Evolutionary conservation across 1,140 invertebrate species (phyloP).

Genomic region (Ceratina australensis): DNA sequence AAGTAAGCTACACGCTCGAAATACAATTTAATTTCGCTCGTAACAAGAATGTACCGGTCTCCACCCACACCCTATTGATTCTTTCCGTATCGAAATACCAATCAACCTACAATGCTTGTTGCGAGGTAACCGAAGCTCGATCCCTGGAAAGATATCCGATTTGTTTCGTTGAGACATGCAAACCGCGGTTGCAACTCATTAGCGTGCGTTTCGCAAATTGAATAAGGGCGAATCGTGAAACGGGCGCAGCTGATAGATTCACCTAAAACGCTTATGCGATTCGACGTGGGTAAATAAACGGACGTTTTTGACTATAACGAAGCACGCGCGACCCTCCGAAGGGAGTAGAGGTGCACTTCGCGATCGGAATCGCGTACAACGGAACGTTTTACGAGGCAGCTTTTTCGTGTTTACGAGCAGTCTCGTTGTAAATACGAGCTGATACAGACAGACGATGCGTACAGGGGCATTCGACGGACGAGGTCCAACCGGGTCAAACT

Average conservation of each 20-base stretch:
- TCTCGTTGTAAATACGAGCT: conserved; percentile 43
- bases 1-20: neutral
- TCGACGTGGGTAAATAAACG: no score
- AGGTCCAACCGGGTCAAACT: conserved; percentile 12
- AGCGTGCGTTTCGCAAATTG: neutral
- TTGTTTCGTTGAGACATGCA: neutral
- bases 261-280: neutral
- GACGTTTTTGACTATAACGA: neutral
- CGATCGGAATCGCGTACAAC: conserved; percentile 22
- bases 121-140: neutral
- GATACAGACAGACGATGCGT: conserved; percentile 32
- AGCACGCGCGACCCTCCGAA: neutral
- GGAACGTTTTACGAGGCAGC: conserved; percentile 36
- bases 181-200: neutral
- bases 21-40: no score
- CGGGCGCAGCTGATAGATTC: neutral
- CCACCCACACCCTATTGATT: no score
- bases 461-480: conserved; percentile 24
- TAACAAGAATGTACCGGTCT: no score
- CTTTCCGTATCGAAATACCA: no score
- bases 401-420: conserved; percentile 49
- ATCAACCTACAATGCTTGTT: no score
- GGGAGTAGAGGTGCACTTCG: neutral
- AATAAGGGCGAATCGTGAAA: neutral
- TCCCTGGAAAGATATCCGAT: neutral